Conservation (phyloP, 2,113 vertebrate species). For the Eleginops maclovinus region DNA sequence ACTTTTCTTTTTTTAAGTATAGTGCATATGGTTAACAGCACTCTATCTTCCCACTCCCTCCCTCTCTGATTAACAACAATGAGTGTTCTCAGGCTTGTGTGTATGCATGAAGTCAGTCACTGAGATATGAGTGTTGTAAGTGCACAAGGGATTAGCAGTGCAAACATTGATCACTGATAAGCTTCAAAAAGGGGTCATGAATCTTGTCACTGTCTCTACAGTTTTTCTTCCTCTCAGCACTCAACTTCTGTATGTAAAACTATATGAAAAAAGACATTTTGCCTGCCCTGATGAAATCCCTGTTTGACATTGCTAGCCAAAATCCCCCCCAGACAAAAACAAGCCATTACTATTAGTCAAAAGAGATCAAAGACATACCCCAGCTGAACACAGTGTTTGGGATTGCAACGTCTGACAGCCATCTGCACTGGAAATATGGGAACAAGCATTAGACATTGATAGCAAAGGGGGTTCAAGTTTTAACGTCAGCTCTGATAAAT, state of each 20-base stretch:
- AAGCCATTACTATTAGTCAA: conserved; percentile 76
- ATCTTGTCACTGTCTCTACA: conserved; percentile 55
- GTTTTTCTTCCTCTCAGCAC: conserved; percentile 47
- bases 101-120: conserved; percentile 36
- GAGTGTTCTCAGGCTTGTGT: conserved; percentile 22
- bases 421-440: conserved; percentile 65
- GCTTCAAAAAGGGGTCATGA: conserved; percentile 60
- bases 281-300: conserved; percentile 68
- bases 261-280: conserved; percentile 60
- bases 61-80: conserved; percentile 13
- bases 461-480: conserved; percentile 54
- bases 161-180: conserved; percentile 77
- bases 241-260: conserved; percentile 50
- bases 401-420: conserved; percentile 72
- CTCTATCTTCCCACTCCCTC: not conserved
- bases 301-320: conserved; percentile 78
- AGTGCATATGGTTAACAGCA: conserved; percentile 2
- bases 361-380: conserved; percentile 79
- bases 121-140: conserved; percentile 66
- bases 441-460: conserved; percentile 70
- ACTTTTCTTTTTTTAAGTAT: not conserved
- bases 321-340: conserved; percentile 76
- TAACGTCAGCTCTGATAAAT: conserved; percentile 53
- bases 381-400: conserved; percentile 61
- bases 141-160: conserved; percentile 71